Evolutionary conservation across 1,140 invertebrate genomes (phyloP), one percentile per base, ranked within the genome.

Genomic region (Eumaeus atala): DNA sequence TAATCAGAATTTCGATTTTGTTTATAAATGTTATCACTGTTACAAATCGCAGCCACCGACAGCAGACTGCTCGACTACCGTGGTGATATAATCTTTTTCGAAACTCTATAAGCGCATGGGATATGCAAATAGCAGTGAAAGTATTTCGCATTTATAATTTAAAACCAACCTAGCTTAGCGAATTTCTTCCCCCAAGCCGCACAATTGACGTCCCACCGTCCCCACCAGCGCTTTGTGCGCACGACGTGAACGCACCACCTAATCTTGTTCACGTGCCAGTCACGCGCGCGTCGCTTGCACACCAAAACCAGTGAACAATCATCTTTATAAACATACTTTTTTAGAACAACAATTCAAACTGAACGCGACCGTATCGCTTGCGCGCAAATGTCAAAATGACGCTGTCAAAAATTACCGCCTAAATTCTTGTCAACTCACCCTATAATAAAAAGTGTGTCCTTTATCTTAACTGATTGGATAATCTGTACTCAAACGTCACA

Each of bases 391-490:
- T 64, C 54, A 71, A 60, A 70, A 49, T 76, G 6, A n/a, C 62
- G 56, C 38, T 64, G 51, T 59, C 53, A 68, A 63, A 61, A 58
- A 70, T 74, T 72, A 76, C 66, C 72, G 70, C 48, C 66, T 75
- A 72, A 54, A 21, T 12, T 67, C 0, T 61, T 63, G 48, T 38
- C 28, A 61, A 64, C 21, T 28, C 21, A 69, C 58, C 64, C 10
- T 14, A 16, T 44, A 38, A 62, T 72, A 84, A 84, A 85, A 87
- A 84, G 77, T 78, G 77, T 81, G 78, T 77, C 78, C 77, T 82
- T 84, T 87, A 87, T 84, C 81, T 82, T 84, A 84, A 84, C 84
- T 84, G 84, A 87, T 87, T 87, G 81, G 84, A 82, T 87, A 87
- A 87, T 87, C 84, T 87, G 77, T 82, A 66, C 70, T 87, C 84